Evolutionary conservation across 2,113 vertebrate species (phyloP).

Genomic region (Boleophthalmus pectinirostris): DNA sequence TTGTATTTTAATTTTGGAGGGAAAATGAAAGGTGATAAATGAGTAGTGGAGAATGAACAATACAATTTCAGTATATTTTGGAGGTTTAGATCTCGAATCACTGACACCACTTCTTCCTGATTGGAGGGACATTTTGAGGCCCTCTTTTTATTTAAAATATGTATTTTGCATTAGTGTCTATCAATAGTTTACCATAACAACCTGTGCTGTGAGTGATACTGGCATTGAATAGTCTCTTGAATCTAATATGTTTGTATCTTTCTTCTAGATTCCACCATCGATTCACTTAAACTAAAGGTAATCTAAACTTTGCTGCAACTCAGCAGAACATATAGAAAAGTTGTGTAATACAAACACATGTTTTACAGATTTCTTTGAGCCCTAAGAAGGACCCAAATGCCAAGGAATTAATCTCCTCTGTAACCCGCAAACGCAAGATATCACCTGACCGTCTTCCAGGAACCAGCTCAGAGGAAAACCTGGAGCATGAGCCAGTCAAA

Average conservation of each 20-base stretch:
- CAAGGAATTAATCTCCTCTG: constrained; percentile 87
- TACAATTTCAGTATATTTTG: too few relatives aligned
- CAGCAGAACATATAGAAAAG: too few relatives aligned
- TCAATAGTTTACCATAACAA: constrained; percentile 1
- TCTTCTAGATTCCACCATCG: constrained; percentile 84
- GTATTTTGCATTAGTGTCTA: background rate
- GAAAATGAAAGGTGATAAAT: too few relatives aligned
- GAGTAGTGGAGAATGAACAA: too few relatives aligned
- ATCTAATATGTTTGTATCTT: constrained; percentile 10
- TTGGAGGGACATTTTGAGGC: background rate
- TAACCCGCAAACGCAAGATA: constrained; percentile 91
- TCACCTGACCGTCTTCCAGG: constrained; percentile 74
- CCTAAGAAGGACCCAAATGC: constrained; percentile 82
- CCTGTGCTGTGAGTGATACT: background rate
- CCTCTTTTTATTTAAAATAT: background rate
- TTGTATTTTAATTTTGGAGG: background rate
- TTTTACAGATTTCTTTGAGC: constrained; percentile 79
- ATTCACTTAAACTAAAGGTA: constrained; percentile 92
- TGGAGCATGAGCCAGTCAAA: constrained; percentile 81
- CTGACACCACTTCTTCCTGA: background rate
- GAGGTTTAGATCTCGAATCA: background rate
- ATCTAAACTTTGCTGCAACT: constrained; percentile 28
- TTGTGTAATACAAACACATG: background rate
- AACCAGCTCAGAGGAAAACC: constrained; percentile 89
- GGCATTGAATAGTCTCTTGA: background rate